phyloP scores from a whole-genome alignment of 2,113 vertebrate genomes.

The Leptobrachium leishanense region DNA sequence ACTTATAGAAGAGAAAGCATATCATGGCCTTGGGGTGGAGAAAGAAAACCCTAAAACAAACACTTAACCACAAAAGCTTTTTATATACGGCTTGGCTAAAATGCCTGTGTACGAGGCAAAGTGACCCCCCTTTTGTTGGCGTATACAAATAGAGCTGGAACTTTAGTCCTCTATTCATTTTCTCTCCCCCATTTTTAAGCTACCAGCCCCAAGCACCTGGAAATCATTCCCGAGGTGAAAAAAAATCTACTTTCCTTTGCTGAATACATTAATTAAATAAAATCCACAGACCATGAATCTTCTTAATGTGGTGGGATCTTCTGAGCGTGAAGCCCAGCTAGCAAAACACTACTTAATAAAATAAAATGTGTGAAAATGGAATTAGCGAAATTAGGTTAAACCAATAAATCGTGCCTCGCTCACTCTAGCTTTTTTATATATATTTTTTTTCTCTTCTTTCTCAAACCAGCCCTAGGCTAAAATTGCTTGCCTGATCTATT shows the following conservation, averaged over 20 bases:
- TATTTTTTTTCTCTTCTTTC: neutral
- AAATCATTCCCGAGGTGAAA: constrained; percentile 58
- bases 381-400: constrained; percentile 80
- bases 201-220: constrained; percentile 60
- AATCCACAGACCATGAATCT: constrained; percentile 52
- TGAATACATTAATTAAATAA: constrained; percentile 70
- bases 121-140: constrained; percentile 26
- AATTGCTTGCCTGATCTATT: constrained; percentile 67
- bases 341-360: constrained; percentile 52
- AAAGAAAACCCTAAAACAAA: constrained; percentile 40
- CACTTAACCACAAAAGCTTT: constrained; percentile 38
- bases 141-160: constrained; percentile 37
- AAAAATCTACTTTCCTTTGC: constrained; percentile 37
- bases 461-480: constrained; percentile 62
- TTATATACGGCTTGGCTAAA: constrained; percentile 5
- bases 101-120: constrained; percentile 18
- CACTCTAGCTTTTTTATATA: neutral
- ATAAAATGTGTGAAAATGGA: constrained; percentile 73
- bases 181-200: constrained; percentile 30
- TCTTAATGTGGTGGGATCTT: constrained; percentile 48
- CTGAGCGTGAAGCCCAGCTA: constrained; percentile 61
- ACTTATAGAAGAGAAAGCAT: neutral
- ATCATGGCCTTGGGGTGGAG: constrained; percentile 2
- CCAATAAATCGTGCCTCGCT: constrained; percentile 66
- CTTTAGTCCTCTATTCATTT: constrained; percentile 40